Base-by-base conservation (phyloP, 2,888 invertebrate genomes). In the Vandiemenella viatica region DNA sequence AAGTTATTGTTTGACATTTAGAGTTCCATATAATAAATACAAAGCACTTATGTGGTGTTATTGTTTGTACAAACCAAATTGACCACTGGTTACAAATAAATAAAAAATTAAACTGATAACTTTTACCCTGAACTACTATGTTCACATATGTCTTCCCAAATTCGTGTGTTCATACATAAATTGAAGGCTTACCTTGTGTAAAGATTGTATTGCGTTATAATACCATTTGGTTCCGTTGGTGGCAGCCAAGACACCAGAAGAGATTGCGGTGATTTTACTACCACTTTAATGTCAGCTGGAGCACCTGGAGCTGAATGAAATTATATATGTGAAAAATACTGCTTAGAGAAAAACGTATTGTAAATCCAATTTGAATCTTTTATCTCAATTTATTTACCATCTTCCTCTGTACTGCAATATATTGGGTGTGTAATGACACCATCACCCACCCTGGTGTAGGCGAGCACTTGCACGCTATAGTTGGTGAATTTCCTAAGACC, bases 211-310 rank as follows among this genome's bases (percentile, higher is more conserved):
- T 83, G 82, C 17, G 78, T 80, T 46, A 88, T 76, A 50, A 80
- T 66, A 8, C 88, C 88, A 61, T 88, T 88, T 0, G 81, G 78
- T 55, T 81, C 79, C 5, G 69, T 61, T 0, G 88, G 87, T 4
- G 80, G 75, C 53, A 82, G 67, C 88, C 88, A 89, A 1, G 84
- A 81, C 15, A 88, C 76, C 55, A 82, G 73, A 3, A 88, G 69
- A 2, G 83, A 80, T 60, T 81, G 80, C 1, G 79, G 74, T 3
- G 83, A 79, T 57, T 80, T 79, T 13, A 83, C 79, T 43, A 83
- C 78, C 4, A 83, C 84, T 67, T 87, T 88, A 54, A 88, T 80
- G 58, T 83, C 83, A 4, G 79, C 76, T 1, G 88, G 88, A 38
- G 80, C 74, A 50, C 81, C 84, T 8, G 88, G 87, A 43, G 82